Conservation (phyloP, 2,797 vertebrate genomes). For the Gallinago stenura region DNA sequence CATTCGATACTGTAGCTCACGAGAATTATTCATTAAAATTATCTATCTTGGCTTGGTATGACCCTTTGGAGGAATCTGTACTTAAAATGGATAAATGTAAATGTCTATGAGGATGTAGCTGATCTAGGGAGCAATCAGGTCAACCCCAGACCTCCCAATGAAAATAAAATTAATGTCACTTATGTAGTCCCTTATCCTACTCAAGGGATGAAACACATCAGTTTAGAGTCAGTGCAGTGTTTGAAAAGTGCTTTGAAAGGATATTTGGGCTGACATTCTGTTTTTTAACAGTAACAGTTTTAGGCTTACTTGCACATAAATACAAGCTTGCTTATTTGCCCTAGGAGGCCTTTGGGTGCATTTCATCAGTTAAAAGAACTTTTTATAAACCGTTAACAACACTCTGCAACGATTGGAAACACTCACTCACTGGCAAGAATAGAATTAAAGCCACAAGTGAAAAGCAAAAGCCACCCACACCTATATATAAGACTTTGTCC, state of each 20-base stretch:
- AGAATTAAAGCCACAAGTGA: background rate
- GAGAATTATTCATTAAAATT: slow-evolving; percentile 59
- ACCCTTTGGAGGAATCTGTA: slow-evolving; percentile 38
- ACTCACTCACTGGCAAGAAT: background rate
- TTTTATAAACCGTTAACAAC: slow-evolving; percentile 43
- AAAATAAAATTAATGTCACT: slow-evolving; percentile 49
- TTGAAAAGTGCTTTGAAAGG: slow-evolving; percentile 31
- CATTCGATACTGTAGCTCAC: slow-evolving; percentile 35
- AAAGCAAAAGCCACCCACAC: background rate
- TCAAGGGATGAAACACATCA: slow-evolving; percentile 6
- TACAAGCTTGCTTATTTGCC: background rate
- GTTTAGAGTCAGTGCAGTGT: background rate
- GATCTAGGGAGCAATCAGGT: slow-evolving; percentile 11
- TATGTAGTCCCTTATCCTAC: background rate
- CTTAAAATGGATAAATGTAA: slow-evolving; percentile 16
- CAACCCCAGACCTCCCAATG: background rate
- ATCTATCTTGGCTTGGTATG: slow-evolving; percentile 38
- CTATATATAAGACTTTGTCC: background rate
- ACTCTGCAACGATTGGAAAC: background rate
- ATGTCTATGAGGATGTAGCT: slow-evolving; percentile 2
- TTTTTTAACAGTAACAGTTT: background rate
- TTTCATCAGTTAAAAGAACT: slow-evolving; percentile 52
- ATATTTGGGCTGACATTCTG: slow-evolving; percentile 31
- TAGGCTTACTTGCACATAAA: slow-evolving; percentile 25
- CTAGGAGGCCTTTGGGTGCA: slow-evolving; percentile 9